Evolutionary conservation across 2,113 vertebrate species (phyloP), one percentile per base, ranked within the genome.

Genomic region (Lophotis ruficrista): DNA sequence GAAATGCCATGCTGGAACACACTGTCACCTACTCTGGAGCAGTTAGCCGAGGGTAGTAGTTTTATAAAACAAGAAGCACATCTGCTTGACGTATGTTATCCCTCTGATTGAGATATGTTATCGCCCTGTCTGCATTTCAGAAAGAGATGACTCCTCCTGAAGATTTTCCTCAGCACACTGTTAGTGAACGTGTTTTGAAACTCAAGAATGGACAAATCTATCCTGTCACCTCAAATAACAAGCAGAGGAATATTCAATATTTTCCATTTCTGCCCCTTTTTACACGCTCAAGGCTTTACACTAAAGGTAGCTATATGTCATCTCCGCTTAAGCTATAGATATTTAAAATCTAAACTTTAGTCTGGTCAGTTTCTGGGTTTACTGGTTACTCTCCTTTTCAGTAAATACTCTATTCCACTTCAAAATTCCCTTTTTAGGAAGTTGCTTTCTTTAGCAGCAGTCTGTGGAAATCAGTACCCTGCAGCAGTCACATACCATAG

Each of bases 1-100:
- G 45, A 62, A 66, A 65, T 6, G 1, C 12, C 30, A 14, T 2
- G 5, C 15, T 64, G 61, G 9, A 57, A 61, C 27, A 68, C 38
- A 24, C 2, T 53, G 47, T 4, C 9, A n/a, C 5, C 13, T 7
- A 31, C 43, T 53, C 58, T n/a, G 20, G 15, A 76, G 9, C 0
- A 31, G 23, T n/a, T 30, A 48, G 20, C 33, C 65, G 13, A 69
- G 8, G 66, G 20, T 4, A 65, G 25, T 4, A 47, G 4, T 41
- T 90, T 81, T n/a, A 33, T 6, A 62, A 54, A 93, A 38, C 5
- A 75, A 47, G 37, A 53, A 21, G 15, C 19, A 27, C 12, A 66
- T 4, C 28, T 43, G 6, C 28, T 16, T 57, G 27, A 51, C 18
- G 56, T 4, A 8, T 14, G 33, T 24, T 81, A 35, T 35, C 24